phyloP scores from a whole-genome alignment of 2,113 vertebrate genomes.

The Rhegmatorhina hoffmannsi region DNA sequence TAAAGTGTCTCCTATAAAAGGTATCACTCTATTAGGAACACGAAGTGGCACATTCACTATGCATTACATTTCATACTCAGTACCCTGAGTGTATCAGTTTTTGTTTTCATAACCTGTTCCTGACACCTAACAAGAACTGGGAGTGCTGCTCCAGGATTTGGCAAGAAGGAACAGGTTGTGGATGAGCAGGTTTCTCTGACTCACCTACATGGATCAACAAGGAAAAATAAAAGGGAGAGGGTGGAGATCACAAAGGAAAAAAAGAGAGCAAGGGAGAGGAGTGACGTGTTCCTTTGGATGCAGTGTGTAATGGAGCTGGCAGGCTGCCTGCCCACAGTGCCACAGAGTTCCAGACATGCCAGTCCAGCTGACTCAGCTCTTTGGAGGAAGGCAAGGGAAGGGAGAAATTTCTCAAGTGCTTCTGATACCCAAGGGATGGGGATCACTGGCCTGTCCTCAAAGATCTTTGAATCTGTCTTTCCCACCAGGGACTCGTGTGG shows the following conservation, averaged over 20 bases:
- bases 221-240: slow-evolving; percentile 68
- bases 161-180: slow-evolving; percentile 69
- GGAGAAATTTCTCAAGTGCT: neutral
- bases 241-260: slow-evolving; percentile 31
- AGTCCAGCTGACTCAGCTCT: slow-evolving; percentile 50
- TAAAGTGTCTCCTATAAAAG: neutral
- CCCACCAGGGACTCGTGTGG: neutral
- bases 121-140: slow-evolving; percentile 55
- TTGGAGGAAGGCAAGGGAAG: slow-evolving; percentile 16
- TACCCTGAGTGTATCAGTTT: neutral
- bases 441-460: neutral
- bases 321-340: slow-evolving; percentile 2
- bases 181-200: slow-evolving; percentile 73
- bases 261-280: neutral
- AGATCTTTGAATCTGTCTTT: neutral
- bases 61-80: neutral
- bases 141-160: slow-evolving; percentile 66
- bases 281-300: slow-evolving; percentile 56
- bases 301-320: slow-evolving; percentile 53
- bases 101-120: slow-evolving; percentile 65
- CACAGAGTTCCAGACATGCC: slow-evolving; percentile 55
- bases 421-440: neutral
- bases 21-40: neutral
- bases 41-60: neutral
- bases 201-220: slow-evolving; percentile 64